phyloP scores from a whole-genome alignment of 64 coral and sea anemone species.

The Trachythela sp. region DNA sequence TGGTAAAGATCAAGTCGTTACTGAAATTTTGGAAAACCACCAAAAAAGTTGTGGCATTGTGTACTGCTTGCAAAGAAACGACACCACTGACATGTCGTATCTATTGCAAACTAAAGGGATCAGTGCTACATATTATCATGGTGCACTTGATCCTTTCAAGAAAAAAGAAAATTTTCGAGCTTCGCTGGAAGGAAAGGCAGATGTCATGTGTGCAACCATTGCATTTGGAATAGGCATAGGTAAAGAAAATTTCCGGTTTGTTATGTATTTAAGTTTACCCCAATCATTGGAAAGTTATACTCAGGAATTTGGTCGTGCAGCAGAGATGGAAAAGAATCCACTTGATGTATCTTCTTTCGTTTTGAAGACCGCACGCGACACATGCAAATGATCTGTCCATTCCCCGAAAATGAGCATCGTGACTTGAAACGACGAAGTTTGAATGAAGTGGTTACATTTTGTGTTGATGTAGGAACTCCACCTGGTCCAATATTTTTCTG shows the following conservation, averaged over 20 bases:
- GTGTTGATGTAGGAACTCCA: neutral
- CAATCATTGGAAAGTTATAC: neutral
- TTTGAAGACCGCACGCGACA: neutral
- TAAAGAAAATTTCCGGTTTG: neutral
- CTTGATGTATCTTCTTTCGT: neutral
- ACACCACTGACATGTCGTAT: slow-evolving; percentile 10
- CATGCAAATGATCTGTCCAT: neutral
- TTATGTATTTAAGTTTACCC: neutral
- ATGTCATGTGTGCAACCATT: slow-evolving; percentile 1
- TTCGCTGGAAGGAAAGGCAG: neutral
- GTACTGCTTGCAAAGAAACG: neutral
- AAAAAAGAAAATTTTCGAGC: slow-evolving; percentile 9
- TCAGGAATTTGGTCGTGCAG: neutral
- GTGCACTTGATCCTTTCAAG: neutral
- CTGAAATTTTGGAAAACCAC: neutral
- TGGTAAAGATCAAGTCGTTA: neutral
- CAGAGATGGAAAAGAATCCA: neutral
- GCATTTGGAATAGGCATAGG: neutral
- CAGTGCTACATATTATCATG: slow-evolving; percentile 7
- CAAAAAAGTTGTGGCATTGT: neutral
- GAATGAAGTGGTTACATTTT: neutral
- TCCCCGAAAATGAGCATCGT: neutral
- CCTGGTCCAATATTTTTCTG: neutral
- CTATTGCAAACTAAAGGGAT: neutral
- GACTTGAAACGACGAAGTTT: neutral